Evolutionary conservation across 2,113 vertebrate species (phyloP).

Genomic region (Etheostoma cragini): DNA sequence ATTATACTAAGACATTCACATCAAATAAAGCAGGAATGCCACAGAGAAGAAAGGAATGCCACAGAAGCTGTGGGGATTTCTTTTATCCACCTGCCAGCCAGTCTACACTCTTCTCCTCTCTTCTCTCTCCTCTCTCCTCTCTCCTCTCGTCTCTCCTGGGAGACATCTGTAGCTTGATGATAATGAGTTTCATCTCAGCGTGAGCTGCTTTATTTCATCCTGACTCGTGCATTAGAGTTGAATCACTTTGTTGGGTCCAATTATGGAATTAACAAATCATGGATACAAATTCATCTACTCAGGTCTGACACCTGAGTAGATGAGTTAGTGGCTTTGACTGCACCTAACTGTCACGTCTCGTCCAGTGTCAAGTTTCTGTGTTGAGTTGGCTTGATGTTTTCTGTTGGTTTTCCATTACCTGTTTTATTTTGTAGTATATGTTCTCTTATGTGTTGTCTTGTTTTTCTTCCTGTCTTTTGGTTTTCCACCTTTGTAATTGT

Average conservation of each 20-base stretch:
- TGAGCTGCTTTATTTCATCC: conserved; percentile 46
- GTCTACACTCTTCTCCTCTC: conserved; percentile 9
- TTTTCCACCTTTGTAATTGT: no score
- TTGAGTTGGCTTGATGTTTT: no score
- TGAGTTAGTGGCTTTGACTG: conserved; percentile 39
- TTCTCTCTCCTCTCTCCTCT: conserved; percentile 3
- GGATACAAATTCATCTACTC: conserved; percentile 35
- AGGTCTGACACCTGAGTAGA: conserved; percentile 23
- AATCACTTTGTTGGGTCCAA: conserved; percentile 58
- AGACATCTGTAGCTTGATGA: conserved; percentile 68
- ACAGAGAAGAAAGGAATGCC: conserved; percentile 41
- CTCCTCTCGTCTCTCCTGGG: conserved; percentile 44
- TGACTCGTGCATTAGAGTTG: conserved; percentile 34
- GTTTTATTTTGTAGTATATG: no score
- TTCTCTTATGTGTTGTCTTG: no score
- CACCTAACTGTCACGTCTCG: not conserved
- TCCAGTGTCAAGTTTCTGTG: no score
- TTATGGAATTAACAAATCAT: conserved; percentile 58
- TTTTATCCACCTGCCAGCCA: conserved; percentile 58
- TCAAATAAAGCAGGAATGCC: conserved; percentile 49
- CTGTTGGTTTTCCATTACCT: no score
- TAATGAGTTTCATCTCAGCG: conserved; percentile 69
- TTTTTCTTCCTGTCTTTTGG: no score
- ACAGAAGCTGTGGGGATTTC: conserved; percentile 40
- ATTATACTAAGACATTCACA: conserved; percentile 37